Evolutionary conservation across 30 jellyfish, hydroid and myxozoan species (phyloP), one percentile per base, ranked within the genome.

Genomic region (Nemopilema nomurai): DNA sequence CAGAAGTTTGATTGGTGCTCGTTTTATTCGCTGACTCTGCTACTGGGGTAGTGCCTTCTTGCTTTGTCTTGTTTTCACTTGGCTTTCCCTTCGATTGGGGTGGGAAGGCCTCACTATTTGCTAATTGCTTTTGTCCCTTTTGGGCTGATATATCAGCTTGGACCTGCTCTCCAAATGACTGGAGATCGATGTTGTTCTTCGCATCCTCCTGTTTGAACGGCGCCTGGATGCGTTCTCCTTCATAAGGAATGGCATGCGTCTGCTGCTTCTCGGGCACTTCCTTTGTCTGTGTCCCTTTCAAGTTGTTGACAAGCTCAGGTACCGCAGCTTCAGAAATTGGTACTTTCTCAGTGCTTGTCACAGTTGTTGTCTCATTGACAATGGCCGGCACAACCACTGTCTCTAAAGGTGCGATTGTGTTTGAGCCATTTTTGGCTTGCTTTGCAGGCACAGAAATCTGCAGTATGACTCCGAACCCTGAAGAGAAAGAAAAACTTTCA

Each of bases 381-480:
- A 83, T 62, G 73, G 79, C 31, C 18, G 92, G 92, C 6, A 72
- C 86, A 28, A 31, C 28, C 18, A 32, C 86, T 51, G 80, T 83
- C 49, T 72, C 50, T 8, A 77, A 21, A 27, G 70, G 29, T 22
- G 52, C 28, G 31, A 84, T 18, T n/a, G 4, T 23, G 18, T 74
- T 51, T 26, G 79, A 33, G 24, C 18, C 52, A 0, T 67, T 24
- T 57, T 26, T 19, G 21, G 67, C 18, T 41, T 23, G 79, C 17
- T 41, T 63, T 33, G 8, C 51, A 7, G 29, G 29, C 25, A 65
- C 53, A 53, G 74, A 51, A 18, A 83, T 31, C 52, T 84, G 80
- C 51, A 71, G 70, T 21, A 84, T 73, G 13, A 84, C 83, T 41
- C 93, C 93, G 63, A 28, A 74, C 13, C 93, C 92, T 83, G 27